Conservation (phyloP, 2,113 vertebrate genomes). For the Dunckerocampus dactyliophorus region DNA sequence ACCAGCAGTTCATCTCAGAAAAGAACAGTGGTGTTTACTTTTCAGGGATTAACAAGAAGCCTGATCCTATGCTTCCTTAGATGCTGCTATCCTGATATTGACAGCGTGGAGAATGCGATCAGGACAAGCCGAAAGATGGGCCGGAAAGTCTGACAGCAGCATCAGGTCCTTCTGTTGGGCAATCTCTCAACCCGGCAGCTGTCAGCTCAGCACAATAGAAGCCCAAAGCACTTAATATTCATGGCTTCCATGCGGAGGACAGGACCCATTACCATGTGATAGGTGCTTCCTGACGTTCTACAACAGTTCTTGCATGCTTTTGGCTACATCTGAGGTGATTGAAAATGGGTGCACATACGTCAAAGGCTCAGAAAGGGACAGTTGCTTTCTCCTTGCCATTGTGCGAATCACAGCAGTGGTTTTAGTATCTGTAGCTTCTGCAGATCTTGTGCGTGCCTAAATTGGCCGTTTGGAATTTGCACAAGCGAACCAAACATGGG, state of each 20-base stretch:
- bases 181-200: conserved; percentile 52
- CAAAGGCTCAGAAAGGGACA: conserved; percentile 6
- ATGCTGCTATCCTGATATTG: conserved; percentile 19
- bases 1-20: no score
- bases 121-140: conserved; percentile 43
- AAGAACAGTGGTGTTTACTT: conserved; percentile 33
- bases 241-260: conserved; percentile 32
- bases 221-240: conserved; percentile 44
- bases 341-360: conserved; percentile 1
- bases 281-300: conserved; percentile 13
- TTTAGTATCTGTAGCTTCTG: conserved; percentile 13
- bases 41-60: conserved; percentile 40
- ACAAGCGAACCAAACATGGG: no score
- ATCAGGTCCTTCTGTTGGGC: conserved; percentile 37
- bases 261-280: conserved; percentile 25
- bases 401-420: conserved; percentile 3
- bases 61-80: conserved; percentile 12
- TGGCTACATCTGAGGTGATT: conserved; percentile 1
- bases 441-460: no score
- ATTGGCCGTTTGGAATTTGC: no score
- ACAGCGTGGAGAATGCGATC: conserved; percentile 50
- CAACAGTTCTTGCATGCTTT: conserved; percentile 8
- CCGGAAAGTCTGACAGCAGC: conserved; percentile 38
- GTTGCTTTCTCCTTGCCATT: conserved; percentile 17
- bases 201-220: conserved; percentile 55